Percentiles rank a stretch among this genome's conserved stretches.
Evolutionary conservation across 1,140 invertebrate species (phyloP).

Genomic region (Megalopta genalis): DNA sequence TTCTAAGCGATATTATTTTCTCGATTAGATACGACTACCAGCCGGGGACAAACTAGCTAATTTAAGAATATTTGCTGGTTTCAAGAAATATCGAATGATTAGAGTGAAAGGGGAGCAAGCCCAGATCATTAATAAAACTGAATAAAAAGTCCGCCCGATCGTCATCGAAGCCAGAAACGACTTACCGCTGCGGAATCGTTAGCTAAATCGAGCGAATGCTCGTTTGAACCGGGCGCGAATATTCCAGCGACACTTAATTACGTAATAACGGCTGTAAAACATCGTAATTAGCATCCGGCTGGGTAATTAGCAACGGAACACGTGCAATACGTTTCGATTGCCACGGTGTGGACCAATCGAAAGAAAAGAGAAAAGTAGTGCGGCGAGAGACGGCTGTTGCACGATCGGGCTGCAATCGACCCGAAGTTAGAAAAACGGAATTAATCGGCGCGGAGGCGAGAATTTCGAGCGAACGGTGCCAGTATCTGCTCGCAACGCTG

Average conservation of each 20-base stretch:
- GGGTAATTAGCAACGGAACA: slow-evolving; percentile 24
- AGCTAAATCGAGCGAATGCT: slow-evolving; percentile 8
- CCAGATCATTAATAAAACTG: too few relatives aligned
- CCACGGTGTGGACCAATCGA: background rate
- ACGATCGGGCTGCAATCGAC: slow-evolving; percentile 1
- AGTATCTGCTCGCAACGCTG: background rate
- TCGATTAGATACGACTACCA: too few relatives aligned
- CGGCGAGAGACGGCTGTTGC: background rate
- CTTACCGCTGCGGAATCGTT: background rate
- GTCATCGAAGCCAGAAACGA: background rate
- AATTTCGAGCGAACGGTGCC: slow-evolving; percentile 16
- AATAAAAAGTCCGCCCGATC: too few relatives aligned
- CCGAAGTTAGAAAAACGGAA: slow-evolving; percentile 27
- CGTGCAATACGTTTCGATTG: slow-evolving; percentile 14
- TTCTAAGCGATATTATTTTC: too few relatives aligned
- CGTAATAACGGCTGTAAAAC: slow-evolving; percentile 30
- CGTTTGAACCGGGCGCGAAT: slow-evolving; percentile 6
- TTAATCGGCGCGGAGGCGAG: slow-evolving; percentile 8
- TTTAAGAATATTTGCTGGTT: too few relatives aligned
- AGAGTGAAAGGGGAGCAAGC: too few relatives aligned
- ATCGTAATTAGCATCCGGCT: slow-evolving; percentile 27
- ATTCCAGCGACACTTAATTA: slow-evolving; percentile 30
- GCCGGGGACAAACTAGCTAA: too few relatives aligned
- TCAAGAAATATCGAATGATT: too few relatives aligned
- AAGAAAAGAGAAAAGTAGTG: slow-evolving; percentile 10